Evolutionary conservation across 2,113 vertebrate genomes (phyloP), one percentile per base, ranked within the genome.

Genomic region (Australoheros scitulus): DNA sequence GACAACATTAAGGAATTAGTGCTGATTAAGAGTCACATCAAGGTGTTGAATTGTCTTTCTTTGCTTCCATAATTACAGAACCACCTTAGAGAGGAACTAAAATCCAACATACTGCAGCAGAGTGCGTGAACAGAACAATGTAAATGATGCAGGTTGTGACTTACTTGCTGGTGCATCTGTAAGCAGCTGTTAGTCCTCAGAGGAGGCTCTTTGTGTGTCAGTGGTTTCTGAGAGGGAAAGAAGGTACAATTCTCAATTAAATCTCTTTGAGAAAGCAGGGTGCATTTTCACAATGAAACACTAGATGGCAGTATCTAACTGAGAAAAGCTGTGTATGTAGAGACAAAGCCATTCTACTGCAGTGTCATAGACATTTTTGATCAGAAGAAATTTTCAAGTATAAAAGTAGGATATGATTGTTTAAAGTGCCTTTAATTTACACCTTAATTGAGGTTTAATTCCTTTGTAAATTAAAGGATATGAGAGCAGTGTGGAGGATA

Each of bases 131-230:
- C 2, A 68, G 13, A 36, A 6, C 11, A 2, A 11, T 9, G 11
- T 1, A 6, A 50, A 68, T 65, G 3, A 26, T 57, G 76, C 6
- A 85, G 87, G 68, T 60, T 11, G 43, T 8, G 57, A 89, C 95
- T 93, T 92, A 96, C 96, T 95, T 95, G 95, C 95, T 96, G 96
- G 94, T 96, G 96, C 92, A 96, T 72, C 94, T 96, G 95, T 94
- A 96, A 94, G 94, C 95, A 96, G 94, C 95, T 96, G 93, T 93
- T 96, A 61, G 92, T 95, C 93, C 95, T 93, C 76, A 95, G 85
- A 78, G 94, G 93, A 91, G 92, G 91, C 76, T 96, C 96, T 95
- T 96, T 96, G 93, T 95, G 95, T 87, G 90, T 79, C 91, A 94
- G 87, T 1, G 94, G 94, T 95, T 96, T 96, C 95, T 96, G 80